Base-by-base conservation (phyloP, 1,140 invertebrate species). In the Zaprionus kolodkinae region DNA sequence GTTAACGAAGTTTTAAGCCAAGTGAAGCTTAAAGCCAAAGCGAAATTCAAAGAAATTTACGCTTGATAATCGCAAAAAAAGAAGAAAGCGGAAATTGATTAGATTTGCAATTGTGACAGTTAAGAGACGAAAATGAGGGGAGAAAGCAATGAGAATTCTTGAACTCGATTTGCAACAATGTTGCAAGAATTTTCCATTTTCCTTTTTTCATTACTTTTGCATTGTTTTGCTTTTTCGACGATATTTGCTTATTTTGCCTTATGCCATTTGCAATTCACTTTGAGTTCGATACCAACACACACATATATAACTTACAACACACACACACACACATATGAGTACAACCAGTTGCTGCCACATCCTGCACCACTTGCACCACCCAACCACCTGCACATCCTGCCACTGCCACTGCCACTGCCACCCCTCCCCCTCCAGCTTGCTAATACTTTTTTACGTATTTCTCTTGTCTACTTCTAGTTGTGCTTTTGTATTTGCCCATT, bases 401-500 rank as follows among this genome's bases (percentile, higher is more conserved):
- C 40, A 62, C 38, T 21, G n/a, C n/a, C n/a, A n/a, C 27, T 43
- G 27, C 25, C 40, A 62, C 38, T 21, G n/a, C 13, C 15, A 11
- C 12, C n/a, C 11, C 66, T 40, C 27, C 62, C 65, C 65, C 40
- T 80, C 76, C 70, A 80, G 84, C 84, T 84, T 88, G 84, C 84
- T 88, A 88, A 88, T 89, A 81, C 65, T 88, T 89, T 70, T 89
- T 78, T 89, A 89, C 50, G 84, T 89, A 88, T 88, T 88, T 88
- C 77, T 88, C 85, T 87, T 88, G 70, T 88, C 81, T 89, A 84
- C 62, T 88, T 88, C 84, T 88, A 88, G 84, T 88, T 88, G 84
- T 88, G 85, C 85, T 84, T 88, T 88, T 88, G 80, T 88, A 88
- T 88, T 89, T 88, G 80, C 84, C 85, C 87, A 88, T 89, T 89